Conservation (phyloP, 2,797 vertebrate genomes). For the Notolepis coatsorum region DNA sequence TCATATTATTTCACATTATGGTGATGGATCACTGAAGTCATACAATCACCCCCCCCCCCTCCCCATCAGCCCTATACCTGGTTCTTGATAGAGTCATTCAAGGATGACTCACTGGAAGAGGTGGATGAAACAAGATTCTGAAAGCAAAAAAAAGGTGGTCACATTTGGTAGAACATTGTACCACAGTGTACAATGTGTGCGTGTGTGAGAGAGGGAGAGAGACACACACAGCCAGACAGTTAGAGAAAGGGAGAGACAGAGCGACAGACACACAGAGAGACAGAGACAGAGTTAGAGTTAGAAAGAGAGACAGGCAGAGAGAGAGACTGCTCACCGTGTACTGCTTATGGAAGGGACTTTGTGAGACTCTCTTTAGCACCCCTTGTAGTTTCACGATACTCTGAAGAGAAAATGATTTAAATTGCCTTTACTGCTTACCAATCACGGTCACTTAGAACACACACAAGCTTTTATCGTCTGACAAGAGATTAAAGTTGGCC, state of each 20-base stretch:
- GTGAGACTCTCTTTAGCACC: conserved; percentile 58
- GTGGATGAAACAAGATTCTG: conserved; percentile 32
- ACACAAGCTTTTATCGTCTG: background rate
- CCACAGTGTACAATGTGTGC: too few species aligned
- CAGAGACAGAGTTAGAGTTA: conserved; percentile 28
- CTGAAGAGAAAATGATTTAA: conserved; percentile 32
- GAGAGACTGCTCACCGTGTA: conserved; percentile 39
- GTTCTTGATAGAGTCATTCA: conserved; percentile 12
- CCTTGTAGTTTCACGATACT: conserved; percentile 45
- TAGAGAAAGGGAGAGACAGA: too few species aligned
- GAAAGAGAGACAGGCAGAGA: background rate
- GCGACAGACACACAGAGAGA: conserved; percentile 35
- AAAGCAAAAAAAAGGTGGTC: too few species aligned
- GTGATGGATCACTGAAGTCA: too few species aligned
- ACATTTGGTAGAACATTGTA: too few species aligned
- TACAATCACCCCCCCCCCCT: too few species aligned
- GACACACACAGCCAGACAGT: too few species aligned
- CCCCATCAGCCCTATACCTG: too few species aligned
- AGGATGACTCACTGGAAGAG: conserved; percentile 25
- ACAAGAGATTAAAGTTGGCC: conserved; percentile 36
- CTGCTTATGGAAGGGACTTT: conserved; percentile 27
- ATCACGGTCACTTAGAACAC: background rate
- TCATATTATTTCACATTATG: too few species aligned
- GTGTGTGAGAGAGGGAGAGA: background rate
- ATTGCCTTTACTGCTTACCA: background rate